Evolutionary conservation across 2,797 vertebrate genomes (phyloP).

Genomic region (Melanotaenia trifasciata): DNA sequence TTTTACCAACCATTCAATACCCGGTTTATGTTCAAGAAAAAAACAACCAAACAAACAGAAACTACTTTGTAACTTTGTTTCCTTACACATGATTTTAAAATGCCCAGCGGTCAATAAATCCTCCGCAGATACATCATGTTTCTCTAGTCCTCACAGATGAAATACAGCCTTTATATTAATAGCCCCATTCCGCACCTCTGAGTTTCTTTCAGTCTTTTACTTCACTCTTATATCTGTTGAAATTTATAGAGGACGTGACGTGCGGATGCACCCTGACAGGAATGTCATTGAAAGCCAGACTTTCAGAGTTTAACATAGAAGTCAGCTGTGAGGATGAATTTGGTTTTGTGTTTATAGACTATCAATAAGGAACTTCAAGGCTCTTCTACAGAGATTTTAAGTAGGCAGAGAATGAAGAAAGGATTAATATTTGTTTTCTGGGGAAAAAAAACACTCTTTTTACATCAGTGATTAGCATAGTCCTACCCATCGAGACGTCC

Average conservation of each 20-base stretch:
- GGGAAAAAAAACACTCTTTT: too few species aligned
- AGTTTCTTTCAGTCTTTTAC: slow-evolving; percentile 12
- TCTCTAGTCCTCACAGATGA: slow-evolving; percentile 23
- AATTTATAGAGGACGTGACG: background rate
- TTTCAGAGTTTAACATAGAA: background rate
- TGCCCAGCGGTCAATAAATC: slow-evolving; percentile 45
- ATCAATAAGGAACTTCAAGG: background rate
- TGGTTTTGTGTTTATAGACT: background rate
- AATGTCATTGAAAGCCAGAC: background rate
- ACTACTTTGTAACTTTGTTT: slow-evolving; percentile 51
- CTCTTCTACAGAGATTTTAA: background rate
- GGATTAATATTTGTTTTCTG: too few species aligned
- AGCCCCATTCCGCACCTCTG: slow-evolving; percentile 4
- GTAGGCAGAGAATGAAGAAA: too few species aligned
- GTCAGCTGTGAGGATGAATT: background rate
- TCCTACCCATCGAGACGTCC: too few species aligned
- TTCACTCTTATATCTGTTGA: slow-evolving; percentile 7
- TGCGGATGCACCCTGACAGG: background rate
- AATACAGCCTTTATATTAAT: slow-evolving; percentile 15
- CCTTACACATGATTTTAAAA: slow-evolving; percentile 45
- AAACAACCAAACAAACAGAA: background rate
- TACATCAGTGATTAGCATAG: too few species aligned
- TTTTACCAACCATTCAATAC: slow-evolving; percentile 29
- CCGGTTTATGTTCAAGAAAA: slow-evolving; percentile 55
- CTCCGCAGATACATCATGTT: slow-evolving; percentile 45